Percentiles rank a stretch among this genome's conserved stretches.
phyloP scores from a whole-genome alignment of 1,140 invertebrate species.

The roundworm (Caenorhabditis elegans) region DNA sequence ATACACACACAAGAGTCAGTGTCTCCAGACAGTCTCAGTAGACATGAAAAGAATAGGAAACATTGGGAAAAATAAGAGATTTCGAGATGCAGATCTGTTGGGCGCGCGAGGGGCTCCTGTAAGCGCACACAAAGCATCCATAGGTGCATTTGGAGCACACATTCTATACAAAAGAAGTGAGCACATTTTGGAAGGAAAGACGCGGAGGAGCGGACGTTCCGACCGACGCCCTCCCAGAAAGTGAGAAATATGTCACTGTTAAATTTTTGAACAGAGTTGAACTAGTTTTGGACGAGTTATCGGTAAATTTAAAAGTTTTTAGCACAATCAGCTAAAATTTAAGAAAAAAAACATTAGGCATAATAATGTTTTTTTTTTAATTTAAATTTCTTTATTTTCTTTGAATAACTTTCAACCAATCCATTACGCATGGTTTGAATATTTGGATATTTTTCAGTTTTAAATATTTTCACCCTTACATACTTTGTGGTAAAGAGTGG shows the following conservation, averaged over 20 bases:
- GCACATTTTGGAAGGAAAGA: neutral
- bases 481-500: too few relatives aligned
- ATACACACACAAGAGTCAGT: neutral
- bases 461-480: too few relatives aligned
- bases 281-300: neutral
- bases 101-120: neutral
- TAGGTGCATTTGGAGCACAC: neutral
- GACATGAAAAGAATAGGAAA: neutral
- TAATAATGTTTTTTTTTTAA: too few relatives aligned
- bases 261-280: neutral
- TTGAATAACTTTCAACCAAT: too few relatives aligned
- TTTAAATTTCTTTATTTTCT: too few relatives aligned
- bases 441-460: too few relatives aligned
- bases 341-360: too few relatives aligned
- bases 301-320: too few relatives aligned
- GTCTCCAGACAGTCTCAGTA: neutral
- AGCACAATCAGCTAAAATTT: too few relatives aligned
- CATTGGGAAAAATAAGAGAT: neutral
- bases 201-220: neutral
- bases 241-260: slow-evolving; percentile 10
- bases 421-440: too few relatives aligned
- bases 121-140: slow-evolving; percentile 14
- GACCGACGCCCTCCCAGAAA: neutral
- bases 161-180: slow-evolving; percentile 1
- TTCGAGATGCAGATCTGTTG: neutral